Conservation (phyloP, 2,888 invertebrate species). For the Drosophila atripex region DNA sequence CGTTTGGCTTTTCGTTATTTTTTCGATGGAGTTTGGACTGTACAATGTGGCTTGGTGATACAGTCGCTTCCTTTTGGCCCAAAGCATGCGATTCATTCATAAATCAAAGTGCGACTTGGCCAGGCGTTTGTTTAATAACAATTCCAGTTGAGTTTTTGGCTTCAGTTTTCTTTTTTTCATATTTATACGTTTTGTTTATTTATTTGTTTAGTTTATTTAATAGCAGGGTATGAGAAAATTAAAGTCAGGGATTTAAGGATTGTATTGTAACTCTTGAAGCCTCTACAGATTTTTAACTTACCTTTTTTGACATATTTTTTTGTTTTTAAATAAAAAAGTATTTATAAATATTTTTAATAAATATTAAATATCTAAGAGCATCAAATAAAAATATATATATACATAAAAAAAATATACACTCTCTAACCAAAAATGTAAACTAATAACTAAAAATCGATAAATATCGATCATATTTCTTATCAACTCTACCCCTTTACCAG, state of each 20-base stretch:
- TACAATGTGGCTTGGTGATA: neutral
- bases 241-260: neutral
- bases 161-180: neutral
- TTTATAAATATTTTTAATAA: neutral
- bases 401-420: too few species aligned
- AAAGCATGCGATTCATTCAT: constrained; percentile 48
- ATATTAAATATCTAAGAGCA: neutral
- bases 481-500: too few species aligned
- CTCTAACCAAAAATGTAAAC: too few species aligned
- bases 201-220: neutral
- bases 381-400: too few species aligned
- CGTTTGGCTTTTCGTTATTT: neutral
- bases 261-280: too few species aligned
- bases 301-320: neutral
- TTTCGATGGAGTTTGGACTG: neutral
- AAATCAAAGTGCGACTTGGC: constrained; percentile 50
- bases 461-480: too few species aligned
- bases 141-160: constrained; percentile 34
- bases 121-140: constrained; percentile 45
- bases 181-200: neutral
- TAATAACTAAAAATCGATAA: too few species aligned
- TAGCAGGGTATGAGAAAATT: neutral
- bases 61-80: constrained; percentile 16
- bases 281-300: too few species aligned
- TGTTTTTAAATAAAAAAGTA: neutral